phyloP scores from a whole-genome alignment of 2,113 vertebrate genomes.

The Chionis minor region DNA sequence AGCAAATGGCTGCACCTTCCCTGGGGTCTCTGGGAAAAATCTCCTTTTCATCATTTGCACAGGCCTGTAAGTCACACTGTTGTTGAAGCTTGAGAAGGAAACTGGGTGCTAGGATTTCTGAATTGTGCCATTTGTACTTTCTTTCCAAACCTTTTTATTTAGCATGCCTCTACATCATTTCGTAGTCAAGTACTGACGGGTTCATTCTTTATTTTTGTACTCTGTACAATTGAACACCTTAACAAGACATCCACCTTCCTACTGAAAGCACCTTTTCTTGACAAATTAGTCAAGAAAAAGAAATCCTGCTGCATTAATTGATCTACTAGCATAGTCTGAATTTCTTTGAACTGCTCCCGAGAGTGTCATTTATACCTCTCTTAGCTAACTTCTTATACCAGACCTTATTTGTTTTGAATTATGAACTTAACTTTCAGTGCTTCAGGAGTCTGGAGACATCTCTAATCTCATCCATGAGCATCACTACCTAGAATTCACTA shows the following conservation, averaged over 20 bases:
- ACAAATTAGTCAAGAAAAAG: background rate
- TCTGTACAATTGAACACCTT: background rate
- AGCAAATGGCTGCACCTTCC: background rate
- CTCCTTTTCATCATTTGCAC: background rate
- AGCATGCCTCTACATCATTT: background rate
- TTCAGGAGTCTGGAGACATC: background rate
- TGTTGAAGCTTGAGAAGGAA: background rate
- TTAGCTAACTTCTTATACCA: background rate
- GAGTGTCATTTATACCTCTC: background rate
- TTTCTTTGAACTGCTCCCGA: background rate
- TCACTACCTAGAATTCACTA: background rate
- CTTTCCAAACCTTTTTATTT: background rate
- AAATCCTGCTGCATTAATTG: background rate
- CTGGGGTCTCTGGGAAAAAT: background rate
- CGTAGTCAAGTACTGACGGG: background rate
- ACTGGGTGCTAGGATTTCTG: background rate
- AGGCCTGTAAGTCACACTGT: background rate
- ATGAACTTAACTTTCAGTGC: background rate
- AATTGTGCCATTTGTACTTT: background rate
- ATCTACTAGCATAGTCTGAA: background rate
- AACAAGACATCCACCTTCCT: background rate
- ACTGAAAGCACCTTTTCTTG: background rate
- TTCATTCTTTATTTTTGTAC: background rate
- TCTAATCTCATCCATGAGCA: background rate
- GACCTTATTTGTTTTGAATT: background rate